Evolutionary conservation across 2,888 invertebrate genomes (phyloP).

Genomic region (Branchipolynoe longqiensis): DNA sequence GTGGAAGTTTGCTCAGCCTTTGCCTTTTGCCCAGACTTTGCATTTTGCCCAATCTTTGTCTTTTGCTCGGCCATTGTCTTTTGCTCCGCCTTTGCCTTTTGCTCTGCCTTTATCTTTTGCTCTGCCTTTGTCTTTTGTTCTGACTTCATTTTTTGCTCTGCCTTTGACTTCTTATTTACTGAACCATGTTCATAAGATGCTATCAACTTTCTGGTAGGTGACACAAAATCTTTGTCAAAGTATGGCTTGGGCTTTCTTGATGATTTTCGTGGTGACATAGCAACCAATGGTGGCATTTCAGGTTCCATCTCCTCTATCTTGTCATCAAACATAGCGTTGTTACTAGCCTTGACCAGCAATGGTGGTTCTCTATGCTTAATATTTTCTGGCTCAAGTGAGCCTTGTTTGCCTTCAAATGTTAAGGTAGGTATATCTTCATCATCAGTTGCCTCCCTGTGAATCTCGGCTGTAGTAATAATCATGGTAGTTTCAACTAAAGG

Average conservation of each 20-base stretch:
- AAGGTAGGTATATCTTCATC: conserved; percentile 4
- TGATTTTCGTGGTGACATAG: conserved; percentile 27
- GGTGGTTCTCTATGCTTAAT: not conserved
- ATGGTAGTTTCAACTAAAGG: not conserved
- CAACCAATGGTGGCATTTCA: conserved; percentile 12
- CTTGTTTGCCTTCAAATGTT: not conserved
- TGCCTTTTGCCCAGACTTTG: no score
- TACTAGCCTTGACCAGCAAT: not conserved
- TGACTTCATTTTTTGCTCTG: not conserved
- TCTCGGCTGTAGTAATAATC: conserved; percentile 12
- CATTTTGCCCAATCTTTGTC: not conserved
- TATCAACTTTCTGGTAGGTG: conserved; percentile 11
- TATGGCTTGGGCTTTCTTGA: conserved; percentile 17
- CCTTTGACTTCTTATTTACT: not conserved
- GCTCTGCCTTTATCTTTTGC: not conserved
- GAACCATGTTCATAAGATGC: conserved; percentile 11
- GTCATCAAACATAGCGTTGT: not conserved
- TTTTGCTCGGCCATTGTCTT: not conserved
- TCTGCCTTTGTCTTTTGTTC: not conserved
- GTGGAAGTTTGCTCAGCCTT: no score
- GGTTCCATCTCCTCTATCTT: not conserved
- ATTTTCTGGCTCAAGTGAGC: not conserved
- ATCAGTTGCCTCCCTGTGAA: not conserved
- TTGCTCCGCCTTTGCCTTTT: not conserved
- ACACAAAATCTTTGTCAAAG: conserved; percentile 36